These are phyloP conservation scores for Gandaritis pyraliata DNA, from an alignment of 2,888 invertebrate species.

Conservation along the genomic window DNA sequence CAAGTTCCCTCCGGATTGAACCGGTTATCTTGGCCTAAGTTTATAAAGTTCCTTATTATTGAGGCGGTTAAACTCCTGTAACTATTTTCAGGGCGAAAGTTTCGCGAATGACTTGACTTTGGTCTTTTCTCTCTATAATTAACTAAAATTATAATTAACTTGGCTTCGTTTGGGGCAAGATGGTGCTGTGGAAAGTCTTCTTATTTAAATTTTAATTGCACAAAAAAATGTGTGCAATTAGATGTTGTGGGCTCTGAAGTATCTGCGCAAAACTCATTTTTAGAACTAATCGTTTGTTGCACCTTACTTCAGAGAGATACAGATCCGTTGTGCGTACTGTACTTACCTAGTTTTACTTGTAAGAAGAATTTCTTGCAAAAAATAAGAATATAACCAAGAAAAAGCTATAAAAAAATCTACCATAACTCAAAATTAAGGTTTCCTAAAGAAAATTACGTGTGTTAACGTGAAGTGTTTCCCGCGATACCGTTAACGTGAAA, in stretches of 20 bases:
- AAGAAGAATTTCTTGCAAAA: background rate
- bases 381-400: constrained; percentile 1
- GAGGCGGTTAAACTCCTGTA: constrained; percentile 30
- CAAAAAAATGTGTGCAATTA: too few relatives aligned
- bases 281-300: too few relatives aligned
- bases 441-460: constrained; percentile 22
- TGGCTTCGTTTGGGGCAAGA: too few relatives aligned
- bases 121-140: constrained; percentile 3
- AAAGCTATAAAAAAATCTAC: constrained; percentile 6
- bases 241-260: too few relatives aligned
- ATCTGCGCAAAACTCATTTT: too few relatives aligned
- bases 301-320: too few relatives aligned
- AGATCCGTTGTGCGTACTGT: too few relatives aligned
- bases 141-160: background rate
- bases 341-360: too few relatives aligned
- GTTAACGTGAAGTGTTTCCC: constrained; percentile 35
- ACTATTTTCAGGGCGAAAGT: constrained; percentile 30
- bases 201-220: too few relatives aligned
- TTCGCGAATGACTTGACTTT: constrained; percentile 13
- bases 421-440: constrained; percentile 20
- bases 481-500: constrained; percentile 39
- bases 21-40: constrained; percentile 42
- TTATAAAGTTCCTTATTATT: constrained; percentile 38
- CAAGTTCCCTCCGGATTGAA: constrained; percentile 41
- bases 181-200: too few relatives aligned